These are phyloP conservation scores for Strigamia crassipes DNA, from an alignment of 2,888 invertebrate genomes.

Conservation along the genomic window DNA sequence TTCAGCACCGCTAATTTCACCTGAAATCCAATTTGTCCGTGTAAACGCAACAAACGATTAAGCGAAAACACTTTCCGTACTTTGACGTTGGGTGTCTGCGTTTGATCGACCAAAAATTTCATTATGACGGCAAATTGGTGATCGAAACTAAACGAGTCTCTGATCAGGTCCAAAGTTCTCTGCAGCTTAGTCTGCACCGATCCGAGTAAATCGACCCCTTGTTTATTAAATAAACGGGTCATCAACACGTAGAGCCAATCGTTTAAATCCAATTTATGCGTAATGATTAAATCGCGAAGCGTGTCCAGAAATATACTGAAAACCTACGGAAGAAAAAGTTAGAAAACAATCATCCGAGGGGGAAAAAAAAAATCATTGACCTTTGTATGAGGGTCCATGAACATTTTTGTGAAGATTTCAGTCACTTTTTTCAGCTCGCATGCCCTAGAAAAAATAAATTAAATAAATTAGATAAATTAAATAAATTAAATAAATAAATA, in stretches of 20 bases:
- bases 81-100: conserved; percentile 81
- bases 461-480: too few relatives aligned
- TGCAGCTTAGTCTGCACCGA: conserved; percentile 90
- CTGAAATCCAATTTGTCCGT: conserved; percentile 54
- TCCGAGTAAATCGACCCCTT: conserved; percentile 87
- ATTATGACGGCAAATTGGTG: conserved; percentile 66
- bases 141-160: conserved; percentile 67
- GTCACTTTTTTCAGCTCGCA: conserved; percentile 80
- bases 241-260: conserved; percentile 93
- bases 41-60: background rate
- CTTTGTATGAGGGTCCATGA: conserved; percentile 94
- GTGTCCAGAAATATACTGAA: conserved; percentile 92
- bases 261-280: conserved; percentile 83
- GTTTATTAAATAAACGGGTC: conserved; percentile 83
- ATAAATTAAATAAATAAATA: too few relatives aligned
- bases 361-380: conserved; percentile 54
- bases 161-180: conserved; percentile 79
- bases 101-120: conserved; percentile 84
- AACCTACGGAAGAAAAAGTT: conserved; percentile 64
- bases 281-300: conserved; percentile 82
- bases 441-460: too few relatives aligned
- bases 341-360: background rate
- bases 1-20: conserved; percentile 63
- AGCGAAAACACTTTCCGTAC: conserved; percentile 52
- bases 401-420: conserved; percentile 93